Base-by-base conservation (phyloP, 2,797 vertebrate genomes). In the Poecilia wingei region DNA sequence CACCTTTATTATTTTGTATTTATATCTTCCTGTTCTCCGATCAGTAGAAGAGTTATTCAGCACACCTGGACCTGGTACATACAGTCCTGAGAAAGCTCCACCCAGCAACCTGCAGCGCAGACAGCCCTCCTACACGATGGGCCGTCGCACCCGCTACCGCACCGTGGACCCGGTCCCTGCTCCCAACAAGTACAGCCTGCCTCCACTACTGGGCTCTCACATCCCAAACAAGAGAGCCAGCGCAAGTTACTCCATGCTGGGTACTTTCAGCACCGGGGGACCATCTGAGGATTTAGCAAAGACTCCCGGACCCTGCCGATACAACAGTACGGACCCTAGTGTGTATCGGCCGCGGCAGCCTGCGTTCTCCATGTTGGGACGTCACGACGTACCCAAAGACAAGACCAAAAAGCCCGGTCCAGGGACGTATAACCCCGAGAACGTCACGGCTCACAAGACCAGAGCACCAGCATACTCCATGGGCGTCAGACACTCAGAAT, bases 161-260 rank as follows among this genome's bases (percentile, higher is more conserved):
- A 82, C 86, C 0, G 74, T 92, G 0, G 95, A 96, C 81, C 59
- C 94, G 0, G 92, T 94, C 2, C 97, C 97, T 0, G 95, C 97
- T 55, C 97, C 97, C 0, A 97, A 98, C 82, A 94, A 94, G 82
- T 97, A 98, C 87, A 91, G 85, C 41, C 95, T 98, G 45, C 97
- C 97, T 3, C 87, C 96, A 0, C 94, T 97, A 20, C 93, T 97
- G 88, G 96, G 97, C 2, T 88, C 97, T 4, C 92, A 92, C 33
- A 81, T 96, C 57, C 94, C 95, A 55, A 94, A 91, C 81, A 97
- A 97, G 74, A 89, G 93, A 13, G 94, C 96, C 85, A 96, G 96
- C 28, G 96, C 97, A 33, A 95, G 96, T 78, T 96, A 95, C 88
- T 95, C 95, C 0, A 95, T 96, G 74, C 93, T 93, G 7, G 91